These are phyloP conservation scores for Siniperca scherzeri DNA, from an alignment of 2,797 vertebrate genomes.

Conservation along the genomic window DNA sequence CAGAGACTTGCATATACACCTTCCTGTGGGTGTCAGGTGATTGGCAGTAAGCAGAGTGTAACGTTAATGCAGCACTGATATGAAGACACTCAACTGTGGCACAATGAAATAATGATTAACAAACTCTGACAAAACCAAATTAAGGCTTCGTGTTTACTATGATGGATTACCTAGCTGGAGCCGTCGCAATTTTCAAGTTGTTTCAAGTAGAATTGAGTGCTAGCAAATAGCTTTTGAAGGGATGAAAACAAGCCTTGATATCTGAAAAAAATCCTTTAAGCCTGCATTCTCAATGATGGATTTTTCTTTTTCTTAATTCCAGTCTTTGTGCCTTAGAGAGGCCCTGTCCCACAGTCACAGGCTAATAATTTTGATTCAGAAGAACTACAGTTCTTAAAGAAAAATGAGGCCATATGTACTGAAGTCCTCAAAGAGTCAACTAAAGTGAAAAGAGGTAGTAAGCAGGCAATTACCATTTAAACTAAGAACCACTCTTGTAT, in stretches of 20 bases:
- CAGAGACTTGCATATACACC: constrained; percentile 4
- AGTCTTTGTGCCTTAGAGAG: constrained; percentile 19
- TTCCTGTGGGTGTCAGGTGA: constrained; percentile 54
- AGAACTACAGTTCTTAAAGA: background rate
- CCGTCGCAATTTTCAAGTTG: constrained; percentile 47
- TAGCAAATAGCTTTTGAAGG: constrained; percentile 54
- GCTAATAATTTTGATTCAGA: constrained; percentile 27
- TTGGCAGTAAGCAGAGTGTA: constrained; percentile 58
- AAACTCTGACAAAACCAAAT: constrained; percentile 70
- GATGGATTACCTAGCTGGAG: constrained; percentile 70
- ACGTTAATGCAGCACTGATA: constrained; percentile 54
- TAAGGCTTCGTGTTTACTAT: constrained; percentile 55
- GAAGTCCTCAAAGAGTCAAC: constrained; percentile 20
- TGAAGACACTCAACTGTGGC: constrained; percentile 59
- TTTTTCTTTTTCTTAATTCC: constrained; percentile 53
- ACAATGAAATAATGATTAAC: constrained; percentile 69
- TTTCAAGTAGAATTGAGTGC: constrained; percentile 66
- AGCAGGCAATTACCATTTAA: constrained; percentile 28
- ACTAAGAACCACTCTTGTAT: constrained; percentile 11
- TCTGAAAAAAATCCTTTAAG: constrained; percentile 52
- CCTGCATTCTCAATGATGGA: constrained; percentile 53
- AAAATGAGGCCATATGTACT: constrained; percentile 25
- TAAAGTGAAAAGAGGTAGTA: background rate
- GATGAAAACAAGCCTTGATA: constrained; percentile 45
- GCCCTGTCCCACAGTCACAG: background rate